Base-by-base conservation (phyloP, 2,113 vertebrate genomes). In the Lutjanus erythropterus region DNA sequence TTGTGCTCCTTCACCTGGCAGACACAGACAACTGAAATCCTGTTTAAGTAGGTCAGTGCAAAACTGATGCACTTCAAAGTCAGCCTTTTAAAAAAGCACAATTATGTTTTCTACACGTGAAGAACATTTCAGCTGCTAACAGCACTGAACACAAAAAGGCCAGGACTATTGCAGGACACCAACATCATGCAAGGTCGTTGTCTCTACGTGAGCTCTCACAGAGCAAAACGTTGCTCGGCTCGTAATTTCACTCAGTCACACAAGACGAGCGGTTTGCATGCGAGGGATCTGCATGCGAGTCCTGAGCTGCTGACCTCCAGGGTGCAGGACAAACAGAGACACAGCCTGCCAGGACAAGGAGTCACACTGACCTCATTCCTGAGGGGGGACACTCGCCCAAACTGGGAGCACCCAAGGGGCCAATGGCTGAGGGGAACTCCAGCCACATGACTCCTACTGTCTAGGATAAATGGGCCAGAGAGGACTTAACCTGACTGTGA, bases 321-420 rank as follows among this genome's bases (percentile, higher is more conserved):
- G 52, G 37, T 55, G 27, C 61, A 73, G 16, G 2, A 37, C 29
- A 73, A 29, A 46, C 56, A 64, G 37, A 70, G 47, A 64, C 53
- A 70, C 71, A 67, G 71, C n/a, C 16, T 29, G 19, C 42, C 80
- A 18, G 65, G 68, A 72, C 58, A 37, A 73, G 52, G 25, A 74
- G 74, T 71, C 75, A 78, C 66, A 50, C 25, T 88, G 84, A 77
- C 80, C 84, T 78, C 77, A 78, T 89, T 89, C 64, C 52, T 78
- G 44, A 21, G 58, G 41, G 41, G 68, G 47, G 52, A 25, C 16
- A 68, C 37, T 39, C 0, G 0, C 19, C 53, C 71, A 74, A 56
- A 72, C 23, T 56, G 66, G 25, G 56, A 67, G 41, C 69, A 72
- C 44, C 58, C 35, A 49, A 9, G 61, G 61, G 39, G 41, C 59